A percentile compares a stretch with the other conserved stretches of the same genome.
phyloP scores from a whole-genome alignment of 2,888 invertebrate species.

The Epistrophe eligans region DNA sequence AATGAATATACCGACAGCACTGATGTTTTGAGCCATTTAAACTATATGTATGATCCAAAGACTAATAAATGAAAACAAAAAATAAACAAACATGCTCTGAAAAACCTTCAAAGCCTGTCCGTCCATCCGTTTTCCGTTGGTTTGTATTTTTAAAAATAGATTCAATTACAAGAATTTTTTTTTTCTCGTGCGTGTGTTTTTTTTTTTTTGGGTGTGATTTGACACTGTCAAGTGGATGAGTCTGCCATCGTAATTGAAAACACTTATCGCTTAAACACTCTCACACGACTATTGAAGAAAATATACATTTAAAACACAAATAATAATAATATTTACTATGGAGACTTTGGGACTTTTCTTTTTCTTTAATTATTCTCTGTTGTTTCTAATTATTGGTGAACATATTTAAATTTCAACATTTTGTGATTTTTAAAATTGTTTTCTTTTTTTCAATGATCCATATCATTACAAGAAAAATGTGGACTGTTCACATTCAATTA shows the following conservation, averaged over 20 bases:
- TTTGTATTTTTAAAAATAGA: conserved; percentile 42
- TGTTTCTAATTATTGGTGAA: conserved; percentile 46
- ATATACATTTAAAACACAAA: conserved; percentile 42
- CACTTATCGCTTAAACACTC: conserved; percentile 62
- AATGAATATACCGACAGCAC: too few species aligned
- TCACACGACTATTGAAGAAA: conserved; percentile 5
- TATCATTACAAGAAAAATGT: not conserved
- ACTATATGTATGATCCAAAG: not conserved
- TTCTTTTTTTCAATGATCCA: too few species aligned
- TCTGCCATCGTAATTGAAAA: conserved; percentile 33
- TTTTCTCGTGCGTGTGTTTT: not conserved
- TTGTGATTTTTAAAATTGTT: not conserved
- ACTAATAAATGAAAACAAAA: not conserved
- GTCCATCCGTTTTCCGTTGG: not conserved
- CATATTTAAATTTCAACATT: conserved; percentile 1
- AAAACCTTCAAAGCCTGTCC: conserved; percentile 52
- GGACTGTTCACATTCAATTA: conserved; percentile 10
- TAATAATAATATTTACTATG: conserved; percentile 17
- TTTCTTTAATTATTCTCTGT: conserved; percentile 14
- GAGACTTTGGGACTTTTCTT: not conserved
- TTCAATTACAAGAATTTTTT: conserved; percentile 18
- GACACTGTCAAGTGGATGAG: conserved; percentile 69
- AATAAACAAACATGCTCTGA: conserved; percentile 33
- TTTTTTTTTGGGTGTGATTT: conserved; percentile 60
- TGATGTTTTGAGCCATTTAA: too few species aligned